Evolutionary conservation across 2,888 invertebrate genomes (phyloP).

Genomic region (Magallana nippona): DNA sequence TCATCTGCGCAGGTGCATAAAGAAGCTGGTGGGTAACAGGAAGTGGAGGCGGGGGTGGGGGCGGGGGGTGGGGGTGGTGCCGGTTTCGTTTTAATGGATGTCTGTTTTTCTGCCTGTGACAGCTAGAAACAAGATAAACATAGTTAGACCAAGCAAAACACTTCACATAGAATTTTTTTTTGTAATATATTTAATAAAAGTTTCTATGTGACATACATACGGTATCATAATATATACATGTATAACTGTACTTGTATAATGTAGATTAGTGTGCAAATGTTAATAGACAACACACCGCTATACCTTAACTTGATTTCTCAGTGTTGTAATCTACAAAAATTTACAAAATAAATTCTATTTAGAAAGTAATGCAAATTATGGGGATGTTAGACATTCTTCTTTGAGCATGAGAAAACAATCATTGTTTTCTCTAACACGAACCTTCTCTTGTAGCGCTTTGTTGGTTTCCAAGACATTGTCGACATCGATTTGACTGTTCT

Average conservation of each 20-base stretch:
- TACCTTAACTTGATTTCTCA: slow-evolving; percentile 6
- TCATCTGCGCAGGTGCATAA: background rate
- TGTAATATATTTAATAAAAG: background rate
- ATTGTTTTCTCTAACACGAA: background rate
- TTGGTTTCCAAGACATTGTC: slow-evolving; percentile 23
- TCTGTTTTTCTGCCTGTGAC: background rate
- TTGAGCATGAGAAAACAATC: background rate
- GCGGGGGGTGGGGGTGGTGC: slow-evolving; percentile 31
- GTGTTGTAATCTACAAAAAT: slow-evolving; percentile 3
- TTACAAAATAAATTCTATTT: background rate
- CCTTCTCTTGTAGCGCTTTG: slow-evolving; percentile 26
- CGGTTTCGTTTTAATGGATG: slow-evolving; percentile 5
- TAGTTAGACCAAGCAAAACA: too few species aligned
- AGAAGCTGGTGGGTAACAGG: background rate
- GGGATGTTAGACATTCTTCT: too few species aligned
- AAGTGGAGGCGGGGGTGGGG: background rate
- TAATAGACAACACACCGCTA: background rate
- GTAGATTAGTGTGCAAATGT: too few species aligned
- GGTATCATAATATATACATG: too few species aligned
- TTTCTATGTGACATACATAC: too few species aligned
- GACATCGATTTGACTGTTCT: slow-evolving; percentile 36
- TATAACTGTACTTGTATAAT: too few species aligned
- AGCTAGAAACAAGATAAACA: too few species aligned
- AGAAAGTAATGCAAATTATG: background rate
- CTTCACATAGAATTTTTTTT: too few species aligned